phyloP scores from a whole-genome alignment of 1,140 invertebrate species.

The Trichonephila inaurata region DNA sequence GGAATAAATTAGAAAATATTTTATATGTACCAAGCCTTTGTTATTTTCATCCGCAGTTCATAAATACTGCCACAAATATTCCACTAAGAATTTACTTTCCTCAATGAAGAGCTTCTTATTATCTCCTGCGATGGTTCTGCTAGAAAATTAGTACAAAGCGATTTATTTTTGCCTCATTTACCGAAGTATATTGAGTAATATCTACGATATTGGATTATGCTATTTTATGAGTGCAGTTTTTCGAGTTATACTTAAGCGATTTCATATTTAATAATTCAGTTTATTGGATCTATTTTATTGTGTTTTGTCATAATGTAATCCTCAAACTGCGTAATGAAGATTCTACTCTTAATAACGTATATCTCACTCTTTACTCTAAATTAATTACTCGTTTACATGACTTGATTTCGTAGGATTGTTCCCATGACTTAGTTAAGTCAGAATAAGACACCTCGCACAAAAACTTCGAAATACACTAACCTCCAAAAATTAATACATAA shows the following conservation, averaged over 20 bases:
- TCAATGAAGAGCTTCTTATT: background rate
- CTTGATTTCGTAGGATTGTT: background rate
- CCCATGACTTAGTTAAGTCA: background rate
- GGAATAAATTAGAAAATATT: conserved; percentile 34
- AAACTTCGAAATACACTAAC: background rate
- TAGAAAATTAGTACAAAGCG: background rate
- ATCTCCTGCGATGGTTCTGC: background rate
- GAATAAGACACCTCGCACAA: too few species aligned
- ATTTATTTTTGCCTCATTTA: background rate
- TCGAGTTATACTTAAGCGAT: background rate
- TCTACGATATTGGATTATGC: background rate
- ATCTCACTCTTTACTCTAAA: background rate
- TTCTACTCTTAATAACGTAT: background rate
- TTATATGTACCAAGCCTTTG: background rate
- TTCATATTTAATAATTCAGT: background rate
- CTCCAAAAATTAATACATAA: too few species aligned
- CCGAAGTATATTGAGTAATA: background rate
- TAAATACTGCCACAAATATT: background rate
- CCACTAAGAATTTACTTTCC: background rate
- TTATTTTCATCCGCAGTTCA: background rate
- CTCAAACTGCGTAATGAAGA: background rate
- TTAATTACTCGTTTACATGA: conserved; percentile 1
- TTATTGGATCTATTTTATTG: background rate
- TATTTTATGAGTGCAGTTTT: background rate
- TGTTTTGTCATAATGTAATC: background rate